Percentiles rank a stretch among this genome's conserved stretches.
phyloP scores from a whole-genome alignment of 2,113 vertebrate species.

The Albula glossodonta region DNA sequence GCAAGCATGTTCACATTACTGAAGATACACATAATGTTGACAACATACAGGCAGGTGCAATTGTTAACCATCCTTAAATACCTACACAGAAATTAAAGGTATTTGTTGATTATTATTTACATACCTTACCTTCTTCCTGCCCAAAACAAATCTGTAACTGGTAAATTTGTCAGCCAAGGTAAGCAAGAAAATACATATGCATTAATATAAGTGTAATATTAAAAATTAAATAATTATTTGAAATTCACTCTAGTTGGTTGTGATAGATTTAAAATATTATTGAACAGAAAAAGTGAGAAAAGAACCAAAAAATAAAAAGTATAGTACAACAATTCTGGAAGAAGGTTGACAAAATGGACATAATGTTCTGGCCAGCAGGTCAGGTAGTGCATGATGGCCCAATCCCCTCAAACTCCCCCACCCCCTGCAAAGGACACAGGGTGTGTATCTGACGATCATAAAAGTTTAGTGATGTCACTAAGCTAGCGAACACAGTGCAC shows the following conservation, averaged over 20 bases:
- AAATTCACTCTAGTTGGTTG: neutral
- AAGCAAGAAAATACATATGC: neutral
- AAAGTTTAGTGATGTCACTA: conserved; percentile 21
- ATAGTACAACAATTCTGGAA: neutral
- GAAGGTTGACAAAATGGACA: neutral
- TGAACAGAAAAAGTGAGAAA: neutral
- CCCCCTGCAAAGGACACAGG: neutral
- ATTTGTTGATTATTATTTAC: too few relatives aligned
- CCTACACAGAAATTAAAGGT: too few relatives aligned
- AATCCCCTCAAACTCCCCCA: neutral
- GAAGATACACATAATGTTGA: neutral
- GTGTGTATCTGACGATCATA: neutral
- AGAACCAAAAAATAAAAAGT: neutral
- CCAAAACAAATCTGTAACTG: neutral
- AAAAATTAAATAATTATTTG: neutral
- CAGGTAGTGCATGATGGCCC: neutral
- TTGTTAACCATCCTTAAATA: too few relatives aligned
- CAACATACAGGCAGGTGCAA: too few relatives aligned
- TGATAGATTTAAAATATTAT: neutral
- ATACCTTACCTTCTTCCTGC: neutral
- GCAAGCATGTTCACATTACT: neutral
- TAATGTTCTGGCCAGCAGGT: neutral
- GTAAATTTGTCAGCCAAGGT: neutral
- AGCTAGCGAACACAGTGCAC: conserved; percentile 21
- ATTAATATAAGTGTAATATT: neutral